A percentile compares a stretch with the other conserved stretches of the same genome.
Evolutionary conservation across 2,888 invertebrate genomes (phyloP).

Genomic region (Scelioninae gen. 1): DNA sequence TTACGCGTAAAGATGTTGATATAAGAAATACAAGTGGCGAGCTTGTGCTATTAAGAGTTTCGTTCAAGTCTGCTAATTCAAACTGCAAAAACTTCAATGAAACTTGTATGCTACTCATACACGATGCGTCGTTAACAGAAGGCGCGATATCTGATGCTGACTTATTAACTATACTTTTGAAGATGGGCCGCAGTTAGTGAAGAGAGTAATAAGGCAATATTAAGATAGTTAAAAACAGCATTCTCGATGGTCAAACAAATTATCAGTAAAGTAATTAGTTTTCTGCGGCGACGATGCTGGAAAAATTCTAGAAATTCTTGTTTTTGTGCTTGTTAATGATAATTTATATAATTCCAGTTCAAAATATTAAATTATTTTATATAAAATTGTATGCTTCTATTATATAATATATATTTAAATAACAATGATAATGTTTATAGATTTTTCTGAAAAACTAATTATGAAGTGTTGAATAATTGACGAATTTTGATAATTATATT

Average conservation of each 20-base stretch:
- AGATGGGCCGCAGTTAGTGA: constrained; percentile 27
- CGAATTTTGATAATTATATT: no score
- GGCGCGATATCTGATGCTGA: constrained; percentile 56
- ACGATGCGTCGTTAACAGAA: constrained; percentile 35
- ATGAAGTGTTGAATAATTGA: no score
- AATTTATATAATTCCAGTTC: no score
- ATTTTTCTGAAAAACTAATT: no score
- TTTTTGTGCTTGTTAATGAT: no score
- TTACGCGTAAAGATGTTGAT: constrained; percentile 48
- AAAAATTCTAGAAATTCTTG: constrained; percentile 2
- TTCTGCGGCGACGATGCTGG: constrained; percentile 9
- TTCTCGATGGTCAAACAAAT: constrained; percentile 25
- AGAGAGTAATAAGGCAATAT: constrained; percentile 40
- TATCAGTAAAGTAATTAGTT: constrained; percentile 34
- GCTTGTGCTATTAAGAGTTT: constrained; percentile 29
- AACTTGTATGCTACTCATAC: constrained; percentile 41
- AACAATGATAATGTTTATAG: no score
- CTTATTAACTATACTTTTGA: constrained; percentile 58
- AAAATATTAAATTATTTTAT: no score
- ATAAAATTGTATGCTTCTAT: no score
- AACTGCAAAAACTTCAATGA: constrained; percentile 47
- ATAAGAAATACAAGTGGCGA: constrained; percentile 24
- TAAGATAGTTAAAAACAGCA: constrained; percentile 35
- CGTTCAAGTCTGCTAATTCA: constrained; percentile 44
- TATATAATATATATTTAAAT: no score